Evolutionary conservation across 1,140 invertebrate species (phyloP).

Genomic region (Calycopis cecrops): DNA sequence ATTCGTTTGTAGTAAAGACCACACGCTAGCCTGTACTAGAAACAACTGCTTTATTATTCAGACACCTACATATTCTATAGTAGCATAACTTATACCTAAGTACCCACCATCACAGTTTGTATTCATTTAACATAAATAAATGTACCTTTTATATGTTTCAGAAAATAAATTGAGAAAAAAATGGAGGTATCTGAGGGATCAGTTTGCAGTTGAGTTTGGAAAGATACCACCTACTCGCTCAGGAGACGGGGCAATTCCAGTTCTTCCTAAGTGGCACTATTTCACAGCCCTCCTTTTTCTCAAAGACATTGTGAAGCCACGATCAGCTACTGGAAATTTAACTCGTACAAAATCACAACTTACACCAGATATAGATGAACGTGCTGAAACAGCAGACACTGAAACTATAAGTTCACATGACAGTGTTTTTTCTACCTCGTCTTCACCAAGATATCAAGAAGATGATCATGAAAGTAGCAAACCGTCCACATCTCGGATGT

Average conservation of each 20-base stretch:
- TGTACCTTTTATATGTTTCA: conserved; percentile 9
- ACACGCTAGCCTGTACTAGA: too few species aligned
- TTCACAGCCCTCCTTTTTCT: conserved; percentile 22
- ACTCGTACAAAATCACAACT: background rate
- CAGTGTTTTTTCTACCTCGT: background rate
- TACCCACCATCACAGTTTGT: too few species aligned
- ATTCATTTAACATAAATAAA: too few species aligned
- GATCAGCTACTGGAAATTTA: conserved; percentile 8
- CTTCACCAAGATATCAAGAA: background rate
- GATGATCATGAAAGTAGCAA: background rate
- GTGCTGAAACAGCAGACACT: background rate
- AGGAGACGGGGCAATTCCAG: conserved; percentile 6
- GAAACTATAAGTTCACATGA: conserved; percentile 6
- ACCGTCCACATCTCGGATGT: too few species aligned
- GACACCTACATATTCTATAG: too few species aligned
- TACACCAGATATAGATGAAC: conserved; percentile 1
- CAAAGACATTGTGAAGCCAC: conserved; percentile 18
- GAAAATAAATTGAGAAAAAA: conserved; percentile 24
- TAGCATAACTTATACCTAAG: too few species aligned
- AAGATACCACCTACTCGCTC: conserved; percentile 16
- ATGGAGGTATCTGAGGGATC: conserved; percentile 21
- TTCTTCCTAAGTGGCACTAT: conserved; percentile 19
- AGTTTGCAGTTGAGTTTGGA: conserved; percentile 21
- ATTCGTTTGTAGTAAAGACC: too few species aligned
- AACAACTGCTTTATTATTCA: too few species aligned